A percentile compares a stretch with the other conserved stretches of the same genome.
Evolutionary conservation across 1,140 invertebrate genomes (phyloP).

Genomic region (Bombus turneri): DNA sequence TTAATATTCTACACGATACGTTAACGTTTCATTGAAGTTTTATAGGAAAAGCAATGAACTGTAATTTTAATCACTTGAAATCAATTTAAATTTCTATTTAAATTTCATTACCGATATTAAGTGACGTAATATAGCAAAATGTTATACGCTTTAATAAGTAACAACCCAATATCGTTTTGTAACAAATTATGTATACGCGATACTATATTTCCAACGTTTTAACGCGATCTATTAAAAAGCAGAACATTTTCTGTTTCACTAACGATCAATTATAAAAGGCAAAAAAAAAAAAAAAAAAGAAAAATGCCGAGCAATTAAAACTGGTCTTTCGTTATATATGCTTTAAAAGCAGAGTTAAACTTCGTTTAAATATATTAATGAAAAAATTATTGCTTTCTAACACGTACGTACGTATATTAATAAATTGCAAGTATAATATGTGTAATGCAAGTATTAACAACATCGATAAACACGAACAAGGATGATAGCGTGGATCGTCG

Average conservation of each 20-base stretch:
- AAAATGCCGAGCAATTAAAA: background rate
- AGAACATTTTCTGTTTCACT: background rate
- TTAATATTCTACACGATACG: background rate
- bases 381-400: background rate
- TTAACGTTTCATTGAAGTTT: background rate
- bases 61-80: background rate
- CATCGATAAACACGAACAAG: no score
- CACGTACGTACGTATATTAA: background rate
- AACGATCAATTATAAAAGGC: background rate
- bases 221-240: background rate
- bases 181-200: background rate
- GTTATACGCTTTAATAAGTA: conserved; percentile 12
- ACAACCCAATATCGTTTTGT: conserved; percentile 7
- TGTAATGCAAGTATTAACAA: no score
- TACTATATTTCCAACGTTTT: conserved; percentile 2
- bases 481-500: no score
- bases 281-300: background rate
- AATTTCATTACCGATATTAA: conserved; percentile 4
- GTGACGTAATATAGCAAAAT: background rate
- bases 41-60: background rate
- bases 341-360: background rate
- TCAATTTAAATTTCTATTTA: conserved; percentile 16
- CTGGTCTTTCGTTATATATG: background rate
- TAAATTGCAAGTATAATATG: background rate
- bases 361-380: background rate